Evolutionary conservation across 2,888 invertebrate species (phyloP).

Genomic region (Seira sanloemensis): DNA sequence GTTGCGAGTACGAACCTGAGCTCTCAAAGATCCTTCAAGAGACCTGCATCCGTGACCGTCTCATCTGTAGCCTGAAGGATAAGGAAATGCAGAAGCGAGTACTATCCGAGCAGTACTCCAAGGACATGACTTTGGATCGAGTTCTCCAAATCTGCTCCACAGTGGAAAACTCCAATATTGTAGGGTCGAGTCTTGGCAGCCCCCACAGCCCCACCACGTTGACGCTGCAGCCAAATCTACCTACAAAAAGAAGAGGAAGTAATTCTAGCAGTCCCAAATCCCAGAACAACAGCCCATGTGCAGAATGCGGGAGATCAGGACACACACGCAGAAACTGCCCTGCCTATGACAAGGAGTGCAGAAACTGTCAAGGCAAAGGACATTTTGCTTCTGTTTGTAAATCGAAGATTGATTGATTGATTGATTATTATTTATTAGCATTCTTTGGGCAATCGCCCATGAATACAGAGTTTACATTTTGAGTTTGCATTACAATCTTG

Average conservation of each 20-base stretch:
- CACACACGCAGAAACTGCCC: background rate
- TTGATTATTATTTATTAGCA: no score
- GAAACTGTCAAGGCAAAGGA: background rate
- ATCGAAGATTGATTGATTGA: no score
- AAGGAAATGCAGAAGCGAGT: slow-evolving; percentile 31
- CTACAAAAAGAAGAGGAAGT: background rate
- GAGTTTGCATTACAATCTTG: no score
- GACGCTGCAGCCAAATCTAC: background rate
- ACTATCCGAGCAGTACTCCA: slow-evolving; percentile 23
- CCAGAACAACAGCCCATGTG: no score
- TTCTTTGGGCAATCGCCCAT: no score
- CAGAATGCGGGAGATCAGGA: background rate
- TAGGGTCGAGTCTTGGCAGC: background rate
- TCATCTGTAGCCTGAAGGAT: slow-evolving; percentile 30
- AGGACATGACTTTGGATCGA: background rate
- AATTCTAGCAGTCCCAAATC: no score
- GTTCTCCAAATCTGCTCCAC: slow-evolving; percentile 22
- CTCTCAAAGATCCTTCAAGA: background rate
- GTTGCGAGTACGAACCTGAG: background rate
- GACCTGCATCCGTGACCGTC: slow-evolving; percentile 29
- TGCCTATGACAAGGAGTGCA: background rate
- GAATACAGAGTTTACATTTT: no score
- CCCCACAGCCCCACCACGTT: no score
- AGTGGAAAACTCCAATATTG: background rate
- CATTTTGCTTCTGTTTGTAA: no score